Base-by-base conservation (phyloP, 2,113 vertebrate genomes). In the Acanthochromis polyacanthus region DNA sequence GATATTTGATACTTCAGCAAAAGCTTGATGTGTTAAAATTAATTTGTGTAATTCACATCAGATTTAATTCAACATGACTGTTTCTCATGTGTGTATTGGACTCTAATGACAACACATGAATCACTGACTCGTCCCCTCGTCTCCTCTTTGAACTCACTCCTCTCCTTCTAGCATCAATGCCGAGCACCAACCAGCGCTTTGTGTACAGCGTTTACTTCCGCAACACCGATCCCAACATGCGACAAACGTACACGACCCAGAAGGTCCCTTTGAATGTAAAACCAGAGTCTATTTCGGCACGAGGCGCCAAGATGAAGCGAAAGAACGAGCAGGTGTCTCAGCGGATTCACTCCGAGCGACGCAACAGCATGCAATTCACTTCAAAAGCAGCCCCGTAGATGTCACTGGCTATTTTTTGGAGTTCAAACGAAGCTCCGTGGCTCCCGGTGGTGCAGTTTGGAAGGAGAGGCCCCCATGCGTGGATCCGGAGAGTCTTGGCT, bases 381-480 rank as follows among this genome's bases (percentile, higher is more conserved):
- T 85, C 61, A 82, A 83, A 83, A 45, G 53, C 11, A 72, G 58
- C 72, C 38, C 25, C 10, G 56, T 53, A 17, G 58, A 79, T 74
- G 70, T 86, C 79, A 79, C 66, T 16, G 63, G 81, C 83, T 71
- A 88, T 79, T 81, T 87, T 71, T 67, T 76, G 7, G 48, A 36
- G 77, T 89, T 84, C 85, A 83, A 86, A 88, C 30, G 20, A 71
- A 83, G 71, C 59, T 20, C 2, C 5, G 28, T 5, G 28, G 3
- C 71, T 75, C 75, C 53, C 53, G 2, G 68, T 12, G 56, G 71
- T 25, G 1, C 10, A 12, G 78, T 73, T 56, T 51, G 59, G 62
- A 74, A 46, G 75, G 75, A 3, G 56, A 66, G n/a, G 72, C 36
- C 73, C 67, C 73, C 28, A 1, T 52, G 71, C 16, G 10, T 48